These are phyloP conservation scores for Harpalus rufipes DNA, from an alignment of 2,888 invertebrate genomes.

Conservation along the genomic window DNA sequence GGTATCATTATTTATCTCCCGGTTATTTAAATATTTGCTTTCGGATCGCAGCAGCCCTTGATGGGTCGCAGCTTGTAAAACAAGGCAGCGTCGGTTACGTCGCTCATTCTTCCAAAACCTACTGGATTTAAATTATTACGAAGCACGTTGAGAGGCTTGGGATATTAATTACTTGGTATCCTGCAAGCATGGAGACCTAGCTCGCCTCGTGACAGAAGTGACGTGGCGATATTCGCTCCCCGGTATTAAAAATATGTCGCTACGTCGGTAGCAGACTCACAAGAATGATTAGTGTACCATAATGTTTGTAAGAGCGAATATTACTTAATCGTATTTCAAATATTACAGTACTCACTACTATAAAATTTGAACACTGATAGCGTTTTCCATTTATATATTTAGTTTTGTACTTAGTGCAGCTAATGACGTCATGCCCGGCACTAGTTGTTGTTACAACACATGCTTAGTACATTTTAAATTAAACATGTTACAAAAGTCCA, in stretches of 20 bases:
- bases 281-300: neutral
- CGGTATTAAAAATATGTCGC: conserved; percentile 58
- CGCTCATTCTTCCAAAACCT: conserved; percentile 57
- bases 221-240: neutral
- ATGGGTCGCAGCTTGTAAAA: conserved; percentile 54
- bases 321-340: neutral
- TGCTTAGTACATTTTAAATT: too few species aligned
- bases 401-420: too few species aligned
- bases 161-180: conserved; percentile 63
- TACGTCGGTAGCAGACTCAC: neutral
- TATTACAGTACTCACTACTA: too few species aligned
- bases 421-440: too few species aligned
- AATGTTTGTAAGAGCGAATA: neutral
- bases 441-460: too few species aligned
- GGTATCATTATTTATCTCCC: conserved; percentile 59
- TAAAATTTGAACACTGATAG: too few species aligned
- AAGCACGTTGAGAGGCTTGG: conserved; percentile 61
- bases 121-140: conserved; percentile 65
- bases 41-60: conserved; percentile 25
- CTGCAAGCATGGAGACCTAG: conserved; percentile 19
- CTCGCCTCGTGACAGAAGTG: conserved; percentile 16
- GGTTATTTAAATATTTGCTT: conserved; percentile 62
- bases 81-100: conserved; percentile 48
- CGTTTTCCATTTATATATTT: too few species aligned
- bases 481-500: too few species aligned